Evolutionary conservation across 2,797 vertebrate genomes (phyloP).

Genomic region (Neosilurus hyrtlii): DNA sequence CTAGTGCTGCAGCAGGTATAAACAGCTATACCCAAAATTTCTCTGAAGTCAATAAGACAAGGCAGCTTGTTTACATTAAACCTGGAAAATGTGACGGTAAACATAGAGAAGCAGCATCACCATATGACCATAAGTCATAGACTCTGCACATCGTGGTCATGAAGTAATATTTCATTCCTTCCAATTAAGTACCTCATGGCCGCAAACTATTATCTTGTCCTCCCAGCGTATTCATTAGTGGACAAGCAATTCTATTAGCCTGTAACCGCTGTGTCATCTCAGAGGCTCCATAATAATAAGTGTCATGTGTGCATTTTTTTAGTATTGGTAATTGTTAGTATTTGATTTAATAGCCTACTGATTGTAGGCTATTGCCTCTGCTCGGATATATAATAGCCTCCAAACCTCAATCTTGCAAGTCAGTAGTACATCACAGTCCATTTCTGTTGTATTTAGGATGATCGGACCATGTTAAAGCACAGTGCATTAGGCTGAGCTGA

Average conservation of each 20-base stretch:
- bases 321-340: not conserved
- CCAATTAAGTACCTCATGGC: not conserved
- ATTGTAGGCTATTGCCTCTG: not conserved
- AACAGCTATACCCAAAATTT: no score
- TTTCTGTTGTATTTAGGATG: not conserved
- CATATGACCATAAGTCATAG: not conserved
- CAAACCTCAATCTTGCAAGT: not conserved
- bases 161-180: not conserved
- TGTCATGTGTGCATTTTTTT: not conserved
- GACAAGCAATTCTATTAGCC: not conserved
- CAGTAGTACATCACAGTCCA: not conserved
- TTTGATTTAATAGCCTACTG: no score
- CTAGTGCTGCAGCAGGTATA: not conserved
- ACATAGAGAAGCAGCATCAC: not conserved
- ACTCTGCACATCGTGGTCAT: not conserved
- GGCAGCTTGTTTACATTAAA: not conserved
- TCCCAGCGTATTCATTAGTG: not conserved
- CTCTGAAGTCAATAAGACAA: not conserved
- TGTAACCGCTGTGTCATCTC: not conserved
- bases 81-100: not conserved
- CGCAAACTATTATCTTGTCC: not conserved
- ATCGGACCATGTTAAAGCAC: not conserved
- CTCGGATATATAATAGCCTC: not conserved
- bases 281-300: not conserved
- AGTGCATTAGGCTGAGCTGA: slow-evolving; percentile 24